Evolutionary conservation across 2,797 vertebrate genomes (phyloP).

Genomic region (Rhinatrema bivittatum): DNA sequence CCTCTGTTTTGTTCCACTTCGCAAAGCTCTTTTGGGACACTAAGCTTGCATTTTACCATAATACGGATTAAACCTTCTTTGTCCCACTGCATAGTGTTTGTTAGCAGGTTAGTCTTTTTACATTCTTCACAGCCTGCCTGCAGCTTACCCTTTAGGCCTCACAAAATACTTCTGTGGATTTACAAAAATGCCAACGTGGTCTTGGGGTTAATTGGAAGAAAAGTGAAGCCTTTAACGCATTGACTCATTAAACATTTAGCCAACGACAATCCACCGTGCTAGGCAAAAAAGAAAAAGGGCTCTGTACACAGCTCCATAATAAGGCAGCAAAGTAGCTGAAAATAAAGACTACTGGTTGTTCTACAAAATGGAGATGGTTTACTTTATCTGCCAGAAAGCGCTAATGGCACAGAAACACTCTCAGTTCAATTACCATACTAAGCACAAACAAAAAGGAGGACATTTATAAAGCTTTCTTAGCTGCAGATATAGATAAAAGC

Average conservation of each 20-base stretch:
- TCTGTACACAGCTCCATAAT: conserved; percentile 56
- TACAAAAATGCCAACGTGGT: conserved; percentile 86
- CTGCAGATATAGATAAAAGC: conserved; percentile 9
- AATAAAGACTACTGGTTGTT: conserved; percentile 47
- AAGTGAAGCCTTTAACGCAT: conserved; percentile 82
- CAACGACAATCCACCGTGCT: conserved; percentile 60
- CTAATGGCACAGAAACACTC: conserved; percentile 34
- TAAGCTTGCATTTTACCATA: conserved; percentile 94
- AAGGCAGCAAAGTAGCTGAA: conserved; percentile 50
- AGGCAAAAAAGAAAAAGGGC: conserved; percentile 47
- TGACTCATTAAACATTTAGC: conserved; percentile 90
- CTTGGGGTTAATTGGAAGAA: conserved; percentile 92
- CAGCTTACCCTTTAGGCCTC: conserved; percentile 84
- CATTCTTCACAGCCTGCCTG: conserved; percentile 73
- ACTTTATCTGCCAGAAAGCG: conserved; percentile 38
- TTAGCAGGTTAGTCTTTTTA: conserved; percentile 97
- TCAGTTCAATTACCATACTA: conserved; percentile 19
- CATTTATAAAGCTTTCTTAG: conserved; percentile 25
- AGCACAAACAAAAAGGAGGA: conserved; percentile 3
- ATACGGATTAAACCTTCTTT: conserved; percentile 93
- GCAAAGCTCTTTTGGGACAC: conserved; percentile 80
- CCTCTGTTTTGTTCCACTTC: conserved; percentile 62
- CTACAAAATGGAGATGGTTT: conserved; percentile 53
- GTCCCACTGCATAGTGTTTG: conserved; percentile 74
- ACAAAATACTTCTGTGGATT: conserved; percentile 90